Evolutionary conservation across 2,113 vertebrate genomes (phyloP).

Genomic region (Notarius quadriscutis): DNA sequence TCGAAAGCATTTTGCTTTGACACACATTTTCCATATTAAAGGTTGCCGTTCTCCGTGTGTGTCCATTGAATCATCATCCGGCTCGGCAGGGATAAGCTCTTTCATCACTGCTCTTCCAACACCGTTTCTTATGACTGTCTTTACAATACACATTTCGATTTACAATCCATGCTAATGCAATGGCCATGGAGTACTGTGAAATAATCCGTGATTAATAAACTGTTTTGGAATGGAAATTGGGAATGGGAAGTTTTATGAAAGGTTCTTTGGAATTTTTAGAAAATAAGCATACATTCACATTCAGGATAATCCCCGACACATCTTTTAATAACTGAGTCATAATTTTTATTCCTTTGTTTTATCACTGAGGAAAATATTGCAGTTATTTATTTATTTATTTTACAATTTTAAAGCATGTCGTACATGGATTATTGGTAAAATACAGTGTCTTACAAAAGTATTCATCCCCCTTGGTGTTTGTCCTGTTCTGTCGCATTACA

Average conservation of each 20-base stretch:
- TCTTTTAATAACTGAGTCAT: not conserved
- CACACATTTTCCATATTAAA: conserved; percentile 20
- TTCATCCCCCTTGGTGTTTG: no score
- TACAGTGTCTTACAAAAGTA: no score
- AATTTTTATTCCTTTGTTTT: not conserved
- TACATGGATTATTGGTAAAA: not conserved
- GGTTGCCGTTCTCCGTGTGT: not conserved
- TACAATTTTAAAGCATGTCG: not conserved
- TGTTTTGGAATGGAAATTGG: not conserved
- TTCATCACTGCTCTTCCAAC: not conserved
- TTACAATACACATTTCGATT: not conserved
- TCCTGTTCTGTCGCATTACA: no score
- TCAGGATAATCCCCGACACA: not conserved
- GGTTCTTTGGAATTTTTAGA: not conserved
- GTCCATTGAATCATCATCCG: not conserved
- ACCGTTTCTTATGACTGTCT: not conserved
- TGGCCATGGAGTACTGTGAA: not conserved
- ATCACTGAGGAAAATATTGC: not conserved
- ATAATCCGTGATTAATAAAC: not conserved
- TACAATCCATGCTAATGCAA: not conserved
- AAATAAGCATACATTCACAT: not conserved
- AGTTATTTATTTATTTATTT: not conserved
- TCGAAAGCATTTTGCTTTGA: conserved; percentile 15
- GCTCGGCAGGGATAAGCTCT: not conserved
- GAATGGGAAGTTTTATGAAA: not conserved